Evolutionary conservation across 2,888 invertebrate genomes (phyloP), one percentile per base, ranked within the genome.

Genomic region (Scaptomyza tumidula): DNA sequence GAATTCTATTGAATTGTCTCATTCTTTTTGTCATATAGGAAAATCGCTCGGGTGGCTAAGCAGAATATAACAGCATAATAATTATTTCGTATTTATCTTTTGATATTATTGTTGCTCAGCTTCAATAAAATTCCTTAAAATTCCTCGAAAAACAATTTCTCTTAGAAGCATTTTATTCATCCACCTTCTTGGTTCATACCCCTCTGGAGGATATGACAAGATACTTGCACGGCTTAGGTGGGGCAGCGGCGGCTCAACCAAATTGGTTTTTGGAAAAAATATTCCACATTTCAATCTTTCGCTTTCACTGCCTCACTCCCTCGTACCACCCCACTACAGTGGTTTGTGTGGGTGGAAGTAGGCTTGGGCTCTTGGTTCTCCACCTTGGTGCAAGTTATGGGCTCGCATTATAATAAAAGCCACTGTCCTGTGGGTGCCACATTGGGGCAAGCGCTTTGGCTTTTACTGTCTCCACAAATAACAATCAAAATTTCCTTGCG

Each of bases 201-300:
- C 37, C 46, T 24, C 14, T 33, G 7, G 16, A 16, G 16, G 33
- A n/a, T 41, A 39, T 27, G 35, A 31, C n/a, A 31, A 50, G 52
- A 64, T 52, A 63, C 56, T 50, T 39, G 35, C 14, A 43, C 5
- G 31, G 37, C 50, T 80, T 77, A 4, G 16, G 73, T 75, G 67
- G 65, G 67, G 3, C 1, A 2, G 60, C 59, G 66, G 56, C 65
- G 72, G 79, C 88, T 78, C 80, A 87, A 65, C 85, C 79, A 90
- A 90, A 90, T 90, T 90, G 90, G 86, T 90, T 90, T 90, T 90
- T 81, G 76, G 76, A 89, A 78, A 89, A 90, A 87, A 89, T 90
- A 79, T 89, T 90, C 83, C 84, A 83, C 81, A 84, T 81, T 84
- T 82, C 80, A 88, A 90, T 86, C 89, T 89, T 78, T 84, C 60